phyloP scores from a whole-genome alignment of 2,797 vertebrate genomes.

The Numenius phaeopus region DNA sequence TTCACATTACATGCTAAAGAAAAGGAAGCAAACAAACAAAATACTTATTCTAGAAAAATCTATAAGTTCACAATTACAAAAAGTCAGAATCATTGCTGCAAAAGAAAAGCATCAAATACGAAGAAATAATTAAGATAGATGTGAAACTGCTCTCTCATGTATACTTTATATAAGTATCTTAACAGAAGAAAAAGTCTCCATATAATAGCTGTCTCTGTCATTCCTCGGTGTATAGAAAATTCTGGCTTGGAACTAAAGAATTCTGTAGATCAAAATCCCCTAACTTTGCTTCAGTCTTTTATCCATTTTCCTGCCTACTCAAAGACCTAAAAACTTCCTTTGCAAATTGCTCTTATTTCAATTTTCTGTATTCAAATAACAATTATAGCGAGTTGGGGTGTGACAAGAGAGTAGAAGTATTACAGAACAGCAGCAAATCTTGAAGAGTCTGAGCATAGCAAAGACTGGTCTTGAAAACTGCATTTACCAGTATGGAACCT shows the following conservation, averaged over 20 bases:
- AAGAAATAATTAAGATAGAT: not conserved
- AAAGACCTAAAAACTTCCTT: not conserved
- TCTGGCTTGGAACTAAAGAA: not conserved
- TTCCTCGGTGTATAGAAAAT: not conserved
- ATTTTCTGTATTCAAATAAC: not conserved
- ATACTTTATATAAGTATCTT: not conserved
- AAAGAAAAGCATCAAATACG: not conserved
- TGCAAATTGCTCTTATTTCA: not conserved
- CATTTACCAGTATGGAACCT: not conserved
- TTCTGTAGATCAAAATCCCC: not conserved
- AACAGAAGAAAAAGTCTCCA: not conserved
- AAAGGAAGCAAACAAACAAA: not conserved
- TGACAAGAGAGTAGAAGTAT: not conserved
- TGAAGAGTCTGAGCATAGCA: not conserved
- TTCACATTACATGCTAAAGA: not conserved
- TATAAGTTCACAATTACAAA: accelerated
- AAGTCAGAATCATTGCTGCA: not conserved
- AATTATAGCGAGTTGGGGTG: not conserved
- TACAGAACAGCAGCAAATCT: not conserved
- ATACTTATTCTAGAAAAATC: not conserved
- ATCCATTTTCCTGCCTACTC: not conserved
- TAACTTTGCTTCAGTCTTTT: not conserved
- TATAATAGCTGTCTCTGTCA: not conserved
- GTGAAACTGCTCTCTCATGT: not conserved
- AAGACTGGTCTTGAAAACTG: not conserved